phyloP scores from a whole-genome alignment of 2,888 invertebrate species.

The Machimus rusticus region DNA sequence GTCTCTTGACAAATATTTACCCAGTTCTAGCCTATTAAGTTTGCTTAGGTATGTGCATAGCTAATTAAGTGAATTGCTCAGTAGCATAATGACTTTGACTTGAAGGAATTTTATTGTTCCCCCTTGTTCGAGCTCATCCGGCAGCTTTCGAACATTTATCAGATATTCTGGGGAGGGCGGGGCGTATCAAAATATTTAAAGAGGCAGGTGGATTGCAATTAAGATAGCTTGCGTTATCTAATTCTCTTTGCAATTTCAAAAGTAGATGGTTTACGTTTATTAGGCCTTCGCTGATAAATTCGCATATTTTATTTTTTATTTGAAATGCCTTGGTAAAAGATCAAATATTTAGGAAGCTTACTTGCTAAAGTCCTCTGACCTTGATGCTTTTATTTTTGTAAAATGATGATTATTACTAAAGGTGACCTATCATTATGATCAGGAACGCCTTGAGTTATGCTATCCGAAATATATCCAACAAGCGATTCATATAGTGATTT shows the following conservation, averaged over 20 bases:
- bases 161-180: not conserved
- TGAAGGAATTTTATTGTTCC: slow-evolving; percentile 10
- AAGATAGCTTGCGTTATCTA: not conserved
- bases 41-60: slow-evolving; percentile 41
- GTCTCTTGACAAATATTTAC: slow-evolving; percentile 40
- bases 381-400: not conserved
- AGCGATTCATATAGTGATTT: too few species aligned
- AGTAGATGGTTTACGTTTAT: not conserved
- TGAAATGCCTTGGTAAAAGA: not conserved
- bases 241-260: not conserved
- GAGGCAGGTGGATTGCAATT: not conserved
- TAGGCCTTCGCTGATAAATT: not conserved
- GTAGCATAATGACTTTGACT: slow-evolving; percentile 33
- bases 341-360: not conserved
- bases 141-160: not conserved
- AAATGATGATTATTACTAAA: not conserved
- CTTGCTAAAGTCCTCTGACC: not conserved
- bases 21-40: slow-evolving; percentile 39
- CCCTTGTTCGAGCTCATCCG: not conserved
- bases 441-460: not conserved
- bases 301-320: not conserved
- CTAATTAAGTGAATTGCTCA: slow-evolving; percentile 41
- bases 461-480: too few species aligned
- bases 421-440: not conserved
- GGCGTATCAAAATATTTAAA: not conserved